These are phyloP conservation scores for Invenusta paracnida DNA, from an alignment of 2,888 invertebrate species.

Conservation along the genomic window DNA sequence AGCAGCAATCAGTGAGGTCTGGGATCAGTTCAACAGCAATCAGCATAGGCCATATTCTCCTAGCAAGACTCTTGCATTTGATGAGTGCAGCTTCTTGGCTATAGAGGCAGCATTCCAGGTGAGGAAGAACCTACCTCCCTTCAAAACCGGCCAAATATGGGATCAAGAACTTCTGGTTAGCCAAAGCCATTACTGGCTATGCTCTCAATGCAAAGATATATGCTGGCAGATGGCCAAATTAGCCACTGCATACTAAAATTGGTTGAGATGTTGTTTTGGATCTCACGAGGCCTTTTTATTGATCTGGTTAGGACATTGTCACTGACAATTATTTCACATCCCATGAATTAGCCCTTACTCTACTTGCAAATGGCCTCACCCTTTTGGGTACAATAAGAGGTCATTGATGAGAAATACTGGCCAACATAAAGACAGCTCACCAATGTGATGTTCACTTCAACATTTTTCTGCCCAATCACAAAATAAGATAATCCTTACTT, in stretches of 20 bases:
- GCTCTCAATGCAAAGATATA: not conserved
- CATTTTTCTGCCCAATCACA: too few species aligned
- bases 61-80: not conserved
- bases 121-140: not conserved
- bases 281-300: not conserved
- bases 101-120: too few species aligned
- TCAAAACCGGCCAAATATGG: not conserved
- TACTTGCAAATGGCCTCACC: too few species aligned
- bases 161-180: not conserved
- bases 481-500: too few species aligned
- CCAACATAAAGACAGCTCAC: too few species aligned
- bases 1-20: not conserved
- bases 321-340: not conserved
- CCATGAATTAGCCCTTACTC: too few species aligned
- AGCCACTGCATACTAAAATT: not conserved
- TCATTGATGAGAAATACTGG: too few species aligned
- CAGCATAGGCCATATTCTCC: not conserved
- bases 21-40: not conserved
- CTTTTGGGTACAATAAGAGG: too few species aligned
- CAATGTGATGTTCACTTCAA: too few species aligned
- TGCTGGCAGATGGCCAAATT: not conserved
- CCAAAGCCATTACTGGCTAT: not conserved
- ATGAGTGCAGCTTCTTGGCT: not conserved
- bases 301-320: not conserved
- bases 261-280: not conserved